A percentile compares a stretch with the other conserved stretches of the same genome.
Evolutionary conservation across 2,113 vertebrate species (phyloP).

Genomic region (Anolis sagrei): DNA sequence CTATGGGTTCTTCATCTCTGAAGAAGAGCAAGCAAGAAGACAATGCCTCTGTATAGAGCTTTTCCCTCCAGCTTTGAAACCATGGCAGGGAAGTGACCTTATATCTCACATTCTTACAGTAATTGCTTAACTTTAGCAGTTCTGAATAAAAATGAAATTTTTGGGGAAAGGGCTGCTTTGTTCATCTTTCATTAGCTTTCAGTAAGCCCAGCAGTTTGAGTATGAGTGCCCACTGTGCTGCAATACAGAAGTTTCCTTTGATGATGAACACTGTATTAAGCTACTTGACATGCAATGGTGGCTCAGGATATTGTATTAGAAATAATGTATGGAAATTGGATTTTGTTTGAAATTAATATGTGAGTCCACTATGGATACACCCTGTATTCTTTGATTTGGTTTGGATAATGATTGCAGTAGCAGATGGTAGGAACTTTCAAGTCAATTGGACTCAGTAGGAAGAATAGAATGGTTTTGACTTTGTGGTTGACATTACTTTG

Average conservation of each 20-base stretch:
- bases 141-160: not conserved
- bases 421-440: conserved; percentile 64
- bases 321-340: conserved; percentile 22
- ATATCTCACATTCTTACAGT: not conserved
- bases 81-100: not conserved
- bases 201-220: conserved; percentile 17
- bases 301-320: conserved; percentile 27
- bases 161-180: not conserved
- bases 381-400: conserved; percentile 47
- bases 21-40: not conserved
- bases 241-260: conserved; percentile 28
- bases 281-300: not conserved
- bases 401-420: conserved; percentile 56
- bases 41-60: too few relatives aligned
- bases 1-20: not conserved
- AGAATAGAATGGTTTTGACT: conserved; percentile 60
- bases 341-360: conserved; percentile 54
- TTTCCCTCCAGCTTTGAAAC: not conserved
- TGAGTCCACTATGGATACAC: conserved; percentile 35
- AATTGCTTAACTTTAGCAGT: conserved; percentile 6
- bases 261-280: conserved; percentile 17
- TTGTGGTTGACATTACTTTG: conserved; percentile 40
- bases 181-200: conserved; percentile 19
- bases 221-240: conserved; percentile 15
- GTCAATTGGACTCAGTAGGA: conserved; percentile 53